These are phyloP conservation scores for Coryphaenoides rupestris DNA, from an alignment of 2,113 vertebrate species.

Conservation along the genomic window DNA sequence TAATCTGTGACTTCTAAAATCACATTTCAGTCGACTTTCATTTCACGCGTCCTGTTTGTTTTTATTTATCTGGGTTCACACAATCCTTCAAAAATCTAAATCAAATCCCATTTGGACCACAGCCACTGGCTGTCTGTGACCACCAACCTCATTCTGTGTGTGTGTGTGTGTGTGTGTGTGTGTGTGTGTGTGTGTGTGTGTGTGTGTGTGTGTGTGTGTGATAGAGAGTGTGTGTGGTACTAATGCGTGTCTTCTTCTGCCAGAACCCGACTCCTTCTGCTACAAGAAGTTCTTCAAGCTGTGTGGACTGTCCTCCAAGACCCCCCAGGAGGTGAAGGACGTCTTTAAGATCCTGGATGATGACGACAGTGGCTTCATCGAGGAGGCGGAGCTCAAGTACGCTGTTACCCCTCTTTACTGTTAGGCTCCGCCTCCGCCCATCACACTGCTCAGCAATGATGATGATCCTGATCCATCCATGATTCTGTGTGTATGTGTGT, in stretches of 20 bases:
- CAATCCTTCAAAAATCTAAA: background rate
- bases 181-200: background rate
- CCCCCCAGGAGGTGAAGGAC: slow-evolving; percentile 82
- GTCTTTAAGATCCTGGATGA: slow-evolving; percentile 89
- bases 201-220: slow-evolving; percentile 14
- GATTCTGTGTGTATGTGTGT: no score
- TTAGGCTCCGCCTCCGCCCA: no score
- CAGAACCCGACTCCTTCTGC: slow-evolving; percentile 91
- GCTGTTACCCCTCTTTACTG: slow-evolving; percentile 13
- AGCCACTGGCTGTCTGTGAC: no score
- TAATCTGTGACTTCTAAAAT: no score
- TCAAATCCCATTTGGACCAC: no score
- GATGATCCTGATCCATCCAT: no score
- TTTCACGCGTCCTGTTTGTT: no score
- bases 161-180: background rate
- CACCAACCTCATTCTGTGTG: background rate
- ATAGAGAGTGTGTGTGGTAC: background rate
- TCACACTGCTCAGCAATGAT: no score
- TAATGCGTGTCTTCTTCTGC: slow-evolving; percentile 1
- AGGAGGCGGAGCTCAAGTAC: slow-evolving; percentile 92
- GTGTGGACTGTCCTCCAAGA: slow-evolving; percentile 90
- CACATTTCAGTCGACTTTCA: no score
- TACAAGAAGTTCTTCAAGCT: slow-evolving; percentile 94
- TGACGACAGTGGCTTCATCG: slow-evolving; percentile 91
- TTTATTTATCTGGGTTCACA: no score